Conservation (phyloP, 2,797 vertebrate genomes). For the Loris lydekkerianus region DNA sequence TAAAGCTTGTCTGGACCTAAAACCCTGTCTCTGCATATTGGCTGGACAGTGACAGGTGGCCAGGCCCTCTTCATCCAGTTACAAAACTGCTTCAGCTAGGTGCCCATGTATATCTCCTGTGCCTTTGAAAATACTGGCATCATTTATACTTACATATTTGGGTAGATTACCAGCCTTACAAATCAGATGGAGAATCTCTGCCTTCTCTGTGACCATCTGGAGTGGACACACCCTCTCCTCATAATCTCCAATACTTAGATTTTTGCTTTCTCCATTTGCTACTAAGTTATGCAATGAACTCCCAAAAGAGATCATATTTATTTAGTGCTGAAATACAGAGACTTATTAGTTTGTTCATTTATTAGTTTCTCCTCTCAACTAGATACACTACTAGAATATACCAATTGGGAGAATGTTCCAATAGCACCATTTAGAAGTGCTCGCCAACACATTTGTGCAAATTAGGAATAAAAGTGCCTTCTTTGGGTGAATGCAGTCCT, state of each 20-base stretch:
- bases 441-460: not conserved
- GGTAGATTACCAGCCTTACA: constrained; percentile 7
- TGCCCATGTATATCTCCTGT: not conserved
- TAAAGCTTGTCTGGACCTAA: no score
- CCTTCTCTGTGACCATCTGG: not conserved
- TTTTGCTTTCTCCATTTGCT: constrained; percentile 44
- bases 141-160: constrained; percentile 18
- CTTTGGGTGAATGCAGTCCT: constrained; percentile 12
- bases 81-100: not conserved
- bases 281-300: constrained; percentile 33
- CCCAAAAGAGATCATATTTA: not conserved
- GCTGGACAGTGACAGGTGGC: no score
- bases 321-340: constrained; percentile 48
- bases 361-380: constrained; percentile 38
- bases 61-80: no score
- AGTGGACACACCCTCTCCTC: not conserved
- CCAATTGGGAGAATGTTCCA: not conserved
- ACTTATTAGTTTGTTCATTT: not conserved
- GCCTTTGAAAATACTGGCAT: not conserved
- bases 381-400: constrained; percentile 47
- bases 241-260: constrained; percentile 47
- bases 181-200: constrained; percentile 34
- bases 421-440: constrained; percentile 36
- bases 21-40: no score
- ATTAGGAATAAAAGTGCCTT: not conserved